These are phyloP conservation scores for Trinorchestia longiramus DNA, from an alignment of 1,140 invertebrate genomes.

Conservation along the genomic window DNA sequence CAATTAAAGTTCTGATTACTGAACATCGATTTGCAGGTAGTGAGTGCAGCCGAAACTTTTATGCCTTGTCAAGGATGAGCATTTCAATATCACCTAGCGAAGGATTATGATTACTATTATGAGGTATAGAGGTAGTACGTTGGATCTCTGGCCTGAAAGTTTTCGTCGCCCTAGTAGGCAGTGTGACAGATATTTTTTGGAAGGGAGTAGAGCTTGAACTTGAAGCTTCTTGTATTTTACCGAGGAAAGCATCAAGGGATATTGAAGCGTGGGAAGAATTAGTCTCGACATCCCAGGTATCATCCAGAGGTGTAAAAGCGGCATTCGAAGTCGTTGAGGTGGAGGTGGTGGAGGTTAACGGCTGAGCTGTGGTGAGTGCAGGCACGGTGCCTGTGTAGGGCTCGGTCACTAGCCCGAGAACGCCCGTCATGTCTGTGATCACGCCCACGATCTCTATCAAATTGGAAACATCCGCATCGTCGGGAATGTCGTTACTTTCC, in stretches of 20 bases:
- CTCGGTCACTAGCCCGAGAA: conserved; percentile 49
- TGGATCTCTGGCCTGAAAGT: background rate
- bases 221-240: background rate
- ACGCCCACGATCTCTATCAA: conserved; percentile 55
- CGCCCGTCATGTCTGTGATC: conserved; percentile 56
- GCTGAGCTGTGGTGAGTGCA: background rate
- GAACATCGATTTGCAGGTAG: too few relatives aligned
- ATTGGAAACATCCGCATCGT: background rate
- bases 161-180: background rate
- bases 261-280: conserved; percentile 43
- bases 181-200: background rate
- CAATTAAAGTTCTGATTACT: too few relatives aligned
- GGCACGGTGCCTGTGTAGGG: conserved; percentile 28
- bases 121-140: background rate
- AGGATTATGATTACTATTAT: background rate
- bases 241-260: background rate
- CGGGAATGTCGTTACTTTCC: conserved; percentile 42
- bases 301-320: background rate
- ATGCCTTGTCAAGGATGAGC: background rate
- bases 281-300: background rate
- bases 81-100: background rate
- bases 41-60: background rate
- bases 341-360: background rate
- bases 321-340: background rate
- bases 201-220: background rate